A percentile compares a stretch with the other conserved stretches of the same genome.
phyloP scores from a whole-genome alignment of 1,140 invertebrate genomes.

The Brachionus calyciflorus region DNA sequence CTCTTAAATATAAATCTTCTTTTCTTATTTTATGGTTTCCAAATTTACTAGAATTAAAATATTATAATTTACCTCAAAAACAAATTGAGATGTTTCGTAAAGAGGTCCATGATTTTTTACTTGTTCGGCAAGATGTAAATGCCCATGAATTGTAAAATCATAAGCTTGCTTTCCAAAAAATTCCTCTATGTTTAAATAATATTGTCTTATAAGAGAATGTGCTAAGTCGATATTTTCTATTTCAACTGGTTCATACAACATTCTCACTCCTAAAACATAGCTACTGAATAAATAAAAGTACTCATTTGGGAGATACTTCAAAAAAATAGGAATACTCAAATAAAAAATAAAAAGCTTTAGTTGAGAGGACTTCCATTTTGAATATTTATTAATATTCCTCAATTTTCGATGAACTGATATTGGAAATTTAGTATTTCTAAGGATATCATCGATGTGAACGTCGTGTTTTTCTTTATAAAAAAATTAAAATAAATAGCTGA shows the following conservation, averaged over 20 bases:
- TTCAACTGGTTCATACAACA: not conserved
- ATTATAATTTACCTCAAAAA: not conserved
- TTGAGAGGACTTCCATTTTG: not conserved
- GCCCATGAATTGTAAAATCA: not conserved
- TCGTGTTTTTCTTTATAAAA: no score
- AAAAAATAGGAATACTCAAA: not conserved
- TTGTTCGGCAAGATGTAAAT: not conserved
- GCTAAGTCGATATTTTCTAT: not conserved
- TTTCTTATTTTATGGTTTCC: no score
- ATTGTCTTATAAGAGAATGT: not conserved
- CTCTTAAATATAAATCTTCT: no score
- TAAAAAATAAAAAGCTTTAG: not conserved
- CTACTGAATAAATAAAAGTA: not conserved
- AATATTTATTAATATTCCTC: not conserved
- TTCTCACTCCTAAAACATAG: not conserved
- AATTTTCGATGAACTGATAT: not conserved
- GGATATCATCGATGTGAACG: not conserved
- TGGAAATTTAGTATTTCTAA: not conserved
- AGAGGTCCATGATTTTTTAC: not conserved
- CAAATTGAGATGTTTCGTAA: not conserved
- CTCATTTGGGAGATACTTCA: not conserved
- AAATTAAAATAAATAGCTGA: no score
- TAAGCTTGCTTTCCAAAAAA: not conserved
- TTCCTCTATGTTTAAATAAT: not conserved
- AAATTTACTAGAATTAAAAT: no score